Evolutionary conservation across 2,888 invertebrate species (phyloP), one percentile per base, ranked within the genome.

Genomic region (Drosophila rellima): DNA sequence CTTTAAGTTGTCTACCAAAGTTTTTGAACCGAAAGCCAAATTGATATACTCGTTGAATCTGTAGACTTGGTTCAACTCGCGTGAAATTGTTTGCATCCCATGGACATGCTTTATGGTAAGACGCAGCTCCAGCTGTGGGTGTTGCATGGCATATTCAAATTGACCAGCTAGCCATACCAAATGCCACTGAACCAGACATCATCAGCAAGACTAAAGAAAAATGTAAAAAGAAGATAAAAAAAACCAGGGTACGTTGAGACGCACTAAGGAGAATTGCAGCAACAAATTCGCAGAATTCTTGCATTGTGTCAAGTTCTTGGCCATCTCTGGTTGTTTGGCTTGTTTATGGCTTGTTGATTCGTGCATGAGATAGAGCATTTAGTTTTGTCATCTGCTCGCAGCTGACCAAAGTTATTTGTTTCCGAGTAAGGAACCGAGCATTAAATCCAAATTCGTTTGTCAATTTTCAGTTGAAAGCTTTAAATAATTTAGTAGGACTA

Each of bases 121-220:
- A 56, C 50, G 50, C 56, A 56, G 48, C 5, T 68, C 60, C 66
- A 66, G 70, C 54, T 62, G 52, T 54, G 50, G 56, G 47, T 59
- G 70, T 51, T 60, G 70, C 72, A 62, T 76, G 82, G 78, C 88
- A 83, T 79, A 90, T 80, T 83, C 87, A 91, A 91, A 91, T 90
- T 91, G 90, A 89, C 84, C 89, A 64, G 47, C 55, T 52, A 37
- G 40, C 42, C 59, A 42, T 5, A 40, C 59, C 55, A 74, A 75
- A 65, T 68, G 59, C 69, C 70, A 80, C 60, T 66, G 80, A 82
- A 60, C 62, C 80, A 79, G 63, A 73, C 59, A 74, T 63, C 57
- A 62, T 52, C 65, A 65, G 52, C 63, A 29, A 23, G 60, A 59
- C 48, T 37, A 62, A 47, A 20, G 26, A 37, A 44, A 47, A 26